These are phyloP conservation scores for Isurus oxyrinchus DNA, from an alignment of 2,113 vertebrate genomes.

Conservation along the genomic window DNA sequence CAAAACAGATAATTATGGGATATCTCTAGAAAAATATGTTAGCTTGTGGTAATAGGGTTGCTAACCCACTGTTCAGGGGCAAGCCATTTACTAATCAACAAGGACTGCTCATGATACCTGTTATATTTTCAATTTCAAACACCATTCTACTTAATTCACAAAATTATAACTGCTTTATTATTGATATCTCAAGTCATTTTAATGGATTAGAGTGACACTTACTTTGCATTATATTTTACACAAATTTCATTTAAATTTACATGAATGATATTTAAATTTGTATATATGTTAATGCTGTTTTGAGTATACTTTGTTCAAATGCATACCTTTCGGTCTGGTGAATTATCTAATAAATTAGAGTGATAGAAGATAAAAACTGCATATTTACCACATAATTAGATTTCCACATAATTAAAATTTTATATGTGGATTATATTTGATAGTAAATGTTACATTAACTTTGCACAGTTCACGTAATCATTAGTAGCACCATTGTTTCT, in stretches of 20 bases:
- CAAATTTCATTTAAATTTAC: background rate
- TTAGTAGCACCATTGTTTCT: background rate
- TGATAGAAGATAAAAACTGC: background rate
- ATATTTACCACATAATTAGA: background rate
- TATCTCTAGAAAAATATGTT: constrained; percentile 45
- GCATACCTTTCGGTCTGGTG: background rate
- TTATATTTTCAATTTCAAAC: background rate
- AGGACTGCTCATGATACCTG: background rate
- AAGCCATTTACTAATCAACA: background rate
- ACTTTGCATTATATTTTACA: background rate
- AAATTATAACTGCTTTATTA: background rate
- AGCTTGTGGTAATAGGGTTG: constrained; percentile 1
- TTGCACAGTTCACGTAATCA: background rate
- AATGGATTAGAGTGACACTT: background rate
- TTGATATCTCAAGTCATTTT: background rate
- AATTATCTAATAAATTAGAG: background rate
- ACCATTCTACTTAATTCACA: background rate
- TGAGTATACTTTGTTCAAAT: background rate
- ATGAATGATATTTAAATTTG: background rate
- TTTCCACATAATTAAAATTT: background rate
- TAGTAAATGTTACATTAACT: background rate
- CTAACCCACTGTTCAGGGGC: background rate
- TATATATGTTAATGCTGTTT: background rate
- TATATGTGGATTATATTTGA: background rate
- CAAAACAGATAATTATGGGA: constrained; percentile 48